These are phyloP conservation scores for Anguilla pacifica DNA, from an alignment of 2,797 vertebrate species.

Conservation along the genomic window DNA sequence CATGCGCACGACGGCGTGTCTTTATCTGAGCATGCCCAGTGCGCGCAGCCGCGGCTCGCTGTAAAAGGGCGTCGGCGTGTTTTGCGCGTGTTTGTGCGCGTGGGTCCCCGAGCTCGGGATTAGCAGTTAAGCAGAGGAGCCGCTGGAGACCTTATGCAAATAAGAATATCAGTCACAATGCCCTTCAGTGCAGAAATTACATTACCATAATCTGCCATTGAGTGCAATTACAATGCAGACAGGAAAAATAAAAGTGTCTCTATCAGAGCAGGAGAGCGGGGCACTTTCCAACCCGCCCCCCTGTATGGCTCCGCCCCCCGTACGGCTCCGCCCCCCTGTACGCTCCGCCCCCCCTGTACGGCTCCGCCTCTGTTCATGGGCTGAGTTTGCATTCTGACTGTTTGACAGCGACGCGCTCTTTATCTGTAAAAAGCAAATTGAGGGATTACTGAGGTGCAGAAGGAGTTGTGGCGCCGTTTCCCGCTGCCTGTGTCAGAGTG, in stretches of 20 bases:
- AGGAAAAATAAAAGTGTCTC: constrained; percentile 27
- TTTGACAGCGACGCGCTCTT: not conserved
- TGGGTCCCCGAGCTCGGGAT: not conserved
- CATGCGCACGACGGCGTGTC: not conserved
- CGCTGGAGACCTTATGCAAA: constrained; percentile 28
- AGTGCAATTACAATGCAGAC: constrained; percentile 34
- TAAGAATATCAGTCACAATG: constrained; percentile 55
- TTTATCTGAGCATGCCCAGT: not conserved
- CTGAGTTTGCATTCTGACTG: constrained; percentile 4
- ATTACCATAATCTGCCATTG: constrained; percentile 74
- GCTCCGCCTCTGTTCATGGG: no score
- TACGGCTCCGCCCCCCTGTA: no score
- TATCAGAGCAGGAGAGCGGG: constrained; percentile 6
- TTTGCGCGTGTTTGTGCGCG: not conserved
- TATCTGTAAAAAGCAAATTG: constrained; percentile 20
- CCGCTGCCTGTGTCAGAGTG: not conserved
- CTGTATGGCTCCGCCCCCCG: not conserved
- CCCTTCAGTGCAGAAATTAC: constrained; percentile 39
- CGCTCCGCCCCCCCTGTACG: no score
- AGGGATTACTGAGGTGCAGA: not conserved
- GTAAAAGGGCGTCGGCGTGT: not conserved
- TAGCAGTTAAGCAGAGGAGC: constrained; percentile 21
- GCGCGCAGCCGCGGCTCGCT: not conserved
- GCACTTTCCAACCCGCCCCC: not conserved
- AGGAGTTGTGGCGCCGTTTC: not conserved